Base-by-base conservation (phyloP, 2,888 invertebrate species). In the Cheilosia vernalis region DNA sequence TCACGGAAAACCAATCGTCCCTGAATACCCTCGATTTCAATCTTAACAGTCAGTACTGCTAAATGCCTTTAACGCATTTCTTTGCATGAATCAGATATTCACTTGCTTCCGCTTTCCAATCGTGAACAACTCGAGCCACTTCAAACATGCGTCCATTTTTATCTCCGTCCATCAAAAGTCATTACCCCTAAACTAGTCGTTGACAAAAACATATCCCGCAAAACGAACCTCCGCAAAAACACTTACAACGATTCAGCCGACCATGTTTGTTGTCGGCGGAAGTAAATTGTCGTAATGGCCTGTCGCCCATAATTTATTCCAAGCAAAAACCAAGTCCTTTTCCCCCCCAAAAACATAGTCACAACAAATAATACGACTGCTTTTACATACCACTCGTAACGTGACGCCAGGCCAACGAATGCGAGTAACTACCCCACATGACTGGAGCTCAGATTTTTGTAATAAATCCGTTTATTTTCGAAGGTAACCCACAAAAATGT, bases 401-500 rank as follows among this genome's bases (percentile, higher is more conserved):
- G 19, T 15, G 24, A 58, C n/a, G 13, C 47, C 33, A 58, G 58
- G 13, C 47, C 33, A 58, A 69, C 44, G 21, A 53, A 19, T 3
- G 6, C n/a, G 15, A 15, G 6, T n/a, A 13, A 33, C 49, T 13
- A 58, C 37, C 69, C 7, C 60, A 21, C 44, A 55, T 63, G 61
- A 44, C 76, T 77, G 21, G 13, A 42, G 30, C 40, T 58, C 51
- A 56, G 40, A 37, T 44, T 40, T 33, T 19, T 5, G 47, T 49
- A 58, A 70, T 79, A 79, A 79, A 79, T 79, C 70, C 72, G 27
- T 70, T 79, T 64, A 30, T 49, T 60, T 79, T 37, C 64, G 40
- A 79, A 79, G 78, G 61, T 70, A 63, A 51, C 56, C 42, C 78
- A 63, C 49, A 63, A 70, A 56, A 53, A 44, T 56, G 13, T 51